These are phyloP conservation scores for Cynocephalus volans DNA, from an alignment of 2,113 vertebrate species.

Conservation along the genomic window DNA sequence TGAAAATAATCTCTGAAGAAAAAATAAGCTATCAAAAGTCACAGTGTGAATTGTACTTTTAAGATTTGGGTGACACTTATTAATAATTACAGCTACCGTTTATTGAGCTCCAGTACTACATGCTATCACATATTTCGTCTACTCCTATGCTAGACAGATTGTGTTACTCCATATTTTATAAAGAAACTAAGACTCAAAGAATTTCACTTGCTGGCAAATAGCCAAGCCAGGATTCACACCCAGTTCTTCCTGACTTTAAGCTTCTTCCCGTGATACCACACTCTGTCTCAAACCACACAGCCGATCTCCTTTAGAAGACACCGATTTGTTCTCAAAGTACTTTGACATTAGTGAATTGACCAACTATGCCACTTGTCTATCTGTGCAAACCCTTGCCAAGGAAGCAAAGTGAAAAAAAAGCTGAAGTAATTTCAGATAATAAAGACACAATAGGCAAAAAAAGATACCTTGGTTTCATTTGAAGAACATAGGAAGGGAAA, in stretches of 20 bases:
- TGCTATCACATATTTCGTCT: not conserved
- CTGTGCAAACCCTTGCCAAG: not conserved
- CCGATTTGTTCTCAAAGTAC: not conserved
- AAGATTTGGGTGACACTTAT: not conserved
- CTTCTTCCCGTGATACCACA: not conserved
- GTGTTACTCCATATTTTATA: not conserved
- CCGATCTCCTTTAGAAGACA: not conserved
- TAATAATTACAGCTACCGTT: not conserved
- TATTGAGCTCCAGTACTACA: not conserved
- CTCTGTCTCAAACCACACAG: not conserved
- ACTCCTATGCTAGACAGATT: not conserved
- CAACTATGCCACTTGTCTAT: not conserved
- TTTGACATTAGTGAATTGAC: not conserved
- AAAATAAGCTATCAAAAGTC: slow-evolving; percentile 32
- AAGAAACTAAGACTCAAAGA: slow-evolving; percentile 12
- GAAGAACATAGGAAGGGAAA: not conserved
- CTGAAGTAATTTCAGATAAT: slow-evolving; percentile 4
- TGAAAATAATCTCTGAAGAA: slow-evolving; percentile 46
- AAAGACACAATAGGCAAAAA: not conserved
- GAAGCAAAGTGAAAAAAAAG: not conserved
- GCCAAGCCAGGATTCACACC: not conserved
- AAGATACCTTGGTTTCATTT: not conserved
- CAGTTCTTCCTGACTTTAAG: not conserved
- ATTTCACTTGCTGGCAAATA: not conserved
- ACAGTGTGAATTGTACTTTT: slow-evolving; percentile 36